phyloP scores from a whole-genome alignment of 2,797 vertebrate genomes.

The Trematomus bernacchii region DNA sequence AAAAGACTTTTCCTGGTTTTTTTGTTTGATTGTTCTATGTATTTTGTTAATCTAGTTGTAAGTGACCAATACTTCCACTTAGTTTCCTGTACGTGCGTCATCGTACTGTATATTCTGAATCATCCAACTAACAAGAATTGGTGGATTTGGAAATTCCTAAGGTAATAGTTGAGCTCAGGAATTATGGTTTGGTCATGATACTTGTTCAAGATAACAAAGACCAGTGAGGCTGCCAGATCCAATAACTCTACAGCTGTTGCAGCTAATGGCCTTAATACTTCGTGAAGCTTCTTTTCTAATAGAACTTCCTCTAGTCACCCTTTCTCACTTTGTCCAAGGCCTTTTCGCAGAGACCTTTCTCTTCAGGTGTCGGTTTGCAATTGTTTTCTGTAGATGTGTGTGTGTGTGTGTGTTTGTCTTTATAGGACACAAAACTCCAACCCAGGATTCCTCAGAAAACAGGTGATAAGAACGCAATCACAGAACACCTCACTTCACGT shows the following conservation, averaged over 20 bases:
- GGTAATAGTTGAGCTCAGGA: neutral
- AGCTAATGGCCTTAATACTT: no score
- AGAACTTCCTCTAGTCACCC: no score
- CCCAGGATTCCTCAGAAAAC: constrained; percentile 60
- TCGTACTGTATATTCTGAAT: neutral
- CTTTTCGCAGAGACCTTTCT: neutral
- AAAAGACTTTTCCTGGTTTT: no score
- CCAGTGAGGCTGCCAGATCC: no score
- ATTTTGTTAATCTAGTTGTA: neutral
- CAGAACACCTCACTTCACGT: constrained; percentile 47
- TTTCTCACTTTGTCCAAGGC: neutral
- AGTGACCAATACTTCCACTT: neutral
- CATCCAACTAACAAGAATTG: neutral
- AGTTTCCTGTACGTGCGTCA: neutral
- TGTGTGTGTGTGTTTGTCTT: neutral
- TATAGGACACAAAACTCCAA: constrained; percentile 51
- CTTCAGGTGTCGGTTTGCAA: neutral
- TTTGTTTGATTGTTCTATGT: neutral
- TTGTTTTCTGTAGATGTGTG: constrained; percentile 8
- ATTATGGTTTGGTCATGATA: neutral
- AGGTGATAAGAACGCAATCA: constrained; percentile 46
- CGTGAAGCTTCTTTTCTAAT: no score
- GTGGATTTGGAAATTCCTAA: neutral
- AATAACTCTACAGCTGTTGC: no score
- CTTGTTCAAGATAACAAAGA: no score